Percentiles rank a stretch among this genome's conserved stretches.
These are phyloP conservation scores for Leuciscus waleckii DNA, from an alignment of 2,797 vertebrate genomes.

Conservation along the genomic window DNA sequence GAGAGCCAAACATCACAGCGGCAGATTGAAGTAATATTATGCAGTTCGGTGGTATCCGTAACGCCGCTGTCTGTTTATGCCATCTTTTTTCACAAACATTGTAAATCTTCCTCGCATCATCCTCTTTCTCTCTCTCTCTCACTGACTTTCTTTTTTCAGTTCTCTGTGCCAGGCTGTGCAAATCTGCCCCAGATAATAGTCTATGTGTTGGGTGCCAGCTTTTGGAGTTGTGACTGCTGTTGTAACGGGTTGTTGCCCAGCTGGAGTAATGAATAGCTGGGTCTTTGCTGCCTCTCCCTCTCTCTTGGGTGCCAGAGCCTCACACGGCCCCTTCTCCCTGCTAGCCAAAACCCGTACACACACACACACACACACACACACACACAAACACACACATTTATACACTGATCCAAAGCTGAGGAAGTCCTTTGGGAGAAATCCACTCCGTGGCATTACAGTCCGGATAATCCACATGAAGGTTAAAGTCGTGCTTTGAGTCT, in stretches of 20 bases:
- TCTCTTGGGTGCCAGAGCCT: constrained; percentile 49
- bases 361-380: constrained; percentile 31
- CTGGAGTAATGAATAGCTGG: constrained; percentile 71
- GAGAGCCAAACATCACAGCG: constrained; percentile 37
- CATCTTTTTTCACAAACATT: constrained; percentile 48
- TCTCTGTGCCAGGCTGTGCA: constrained; percentile 64
- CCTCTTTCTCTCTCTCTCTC: constrained; percentile 25
- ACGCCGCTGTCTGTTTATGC: constrained; percentile 53
- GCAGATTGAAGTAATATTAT: constrained; percentile 68
- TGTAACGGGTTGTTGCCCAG: constrained; percentile 76
- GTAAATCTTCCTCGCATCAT: not conserved
- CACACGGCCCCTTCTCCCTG: constrained; percentile 36
- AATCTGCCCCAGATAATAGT: constrained; percentile 75
- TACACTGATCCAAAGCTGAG: constrained; percentile 40
- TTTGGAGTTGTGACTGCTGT: constrained; percentile 73
- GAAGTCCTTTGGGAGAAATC: constrained; percentile 33
- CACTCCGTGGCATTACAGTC: not conserved
- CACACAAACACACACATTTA: constrained; percentile 14
- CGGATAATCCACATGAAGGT: constrained; percentile 29
- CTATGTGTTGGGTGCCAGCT: constrained; percentile 66
- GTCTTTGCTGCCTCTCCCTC: constrained; percentile 45
- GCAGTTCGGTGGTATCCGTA: constrained; percentile 34
- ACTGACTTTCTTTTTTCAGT: not conserved
- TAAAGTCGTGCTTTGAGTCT: constrained; percentile 24
- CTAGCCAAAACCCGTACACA: constrained; percentile 55